These are phyloP conservation scores for Stenoptilia bipunctidactyla DNA, from an alignment of 2,888 invertebrate species.

Conservation along the genomic window DNA sequence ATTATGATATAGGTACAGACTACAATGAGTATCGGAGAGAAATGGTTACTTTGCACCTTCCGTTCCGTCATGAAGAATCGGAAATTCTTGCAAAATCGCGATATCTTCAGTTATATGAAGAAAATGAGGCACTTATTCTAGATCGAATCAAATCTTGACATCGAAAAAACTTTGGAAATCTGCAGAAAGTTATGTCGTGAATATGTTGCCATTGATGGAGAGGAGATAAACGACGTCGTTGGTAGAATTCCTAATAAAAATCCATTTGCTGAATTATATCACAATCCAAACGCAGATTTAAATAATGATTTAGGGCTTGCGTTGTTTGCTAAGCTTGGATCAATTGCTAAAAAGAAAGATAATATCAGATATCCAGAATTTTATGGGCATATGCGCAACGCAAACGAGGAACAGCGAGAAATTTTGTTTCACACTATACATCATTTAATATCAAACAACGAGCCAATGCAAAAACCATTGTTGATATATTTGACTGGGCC, in stretches of 20 bases:
- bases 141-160: conserved; percentile 27
- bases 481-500: conserved; percentile 20
- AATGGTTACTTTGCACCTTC: conserved; percentile 27
- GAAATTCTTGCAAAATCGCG: conserved; percentile 26
- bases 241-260: conserved; percentile 11
- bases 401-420: conserved; percentile 7
- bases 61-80: conserved; percentile 25
- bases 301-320: conserved; percentile 18
- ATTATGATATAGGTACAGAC: conserved; percentile 27
- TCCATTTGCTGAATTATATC: conserved; percentile 14
- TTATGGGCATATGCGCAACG: conserved; percentile 18
- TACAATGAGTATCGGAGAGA: conserved; percentile 28
- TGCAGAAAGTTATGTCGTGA: conserved; percentile 14
- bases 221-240: conserved; percentile 4
- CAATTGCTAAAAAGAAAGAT: conserved; percentile 18
- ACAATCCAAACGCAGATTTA: conserved; percentile 14
- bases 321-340: conserved; percentile 17
- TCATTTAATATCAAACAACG: conserved; percentile 9
- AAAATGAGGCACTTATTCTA: conserved; percentile 23
- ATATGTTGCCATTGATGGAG: neutral
- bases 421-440: conserved; percentile 13
- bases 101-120: conserved; percentile 23
- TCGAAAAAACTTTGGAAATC: conserved; percentile 21
- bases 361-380: conserved; percentile 17
- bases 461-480: conserved; percentile 12